phyloP scores from a whole-genome alignment of 2,888 invertebrate species.

The Scaptomyza tumidula region DNA sequence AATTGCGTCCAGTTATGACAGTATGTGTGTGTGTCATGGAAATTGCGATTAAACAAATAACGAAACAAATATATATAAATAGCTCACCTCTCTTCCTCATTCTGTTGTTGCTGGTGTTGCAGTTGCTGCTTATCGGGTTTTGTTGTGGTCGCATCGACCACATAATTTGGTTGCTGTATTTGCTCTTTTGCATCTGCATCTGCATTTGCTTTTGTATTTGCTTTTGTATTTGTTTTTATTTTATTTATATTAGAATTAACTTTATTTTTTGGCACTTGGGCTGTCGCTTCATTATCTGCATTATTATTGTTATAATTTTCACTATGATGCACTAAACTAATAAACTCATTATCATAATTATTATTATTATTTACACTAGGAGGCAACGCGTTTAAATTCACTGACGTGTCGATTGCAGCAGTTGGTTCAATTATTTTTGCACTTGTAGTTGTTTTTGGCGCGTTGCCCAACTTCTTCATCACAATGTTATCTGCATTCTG shows the following conservation, averaged over 20 bases:
- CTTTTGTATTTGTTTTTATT: constrained; percentile 31
- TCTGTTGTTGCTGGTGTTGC: constrained; percentile 23
- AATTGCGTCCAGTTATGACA: constrained; percentile 26
- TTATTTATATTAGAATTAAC: constrained; percentile 42
- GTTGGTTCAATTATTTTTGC: constrained; percentile 32
- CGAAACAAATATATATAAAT: constrained; percentile 20
- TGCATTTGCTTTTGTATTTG: constrained; percentile 9
- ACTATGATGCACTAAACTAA: constrained; percentile 54
- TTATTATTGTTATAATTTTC: constrained; percentile 32
- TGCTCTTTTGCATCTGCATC: constrained; percentile 27
- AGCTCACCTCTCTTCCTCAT: constrained; percentile 52
- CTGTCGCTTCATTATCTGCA: constrained; percentile 20
- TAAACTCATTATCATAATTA: constrained; percentile 37
- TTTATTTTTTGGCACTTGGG: constrained; percentile 63
- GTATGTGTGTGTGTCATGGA: constrained; percentile 2
- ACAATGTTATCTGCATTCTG: constrained; percentile 27
- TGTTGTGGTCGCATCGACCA: constrained; percentile 26
- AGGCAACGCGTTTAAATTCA: constrained; percentile 37
- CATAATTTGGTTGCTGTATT: constrained; percentile 26
- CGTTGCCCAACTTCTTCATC: constrained; percentile 34
- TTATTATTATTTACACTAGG: constrained; percentile 65
- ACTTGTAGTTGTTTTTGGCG: constrained; percentile 42
- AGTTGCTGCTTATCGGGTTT: constrained; percentile 24
- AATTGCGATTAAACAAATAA: constrained; percentile 24
- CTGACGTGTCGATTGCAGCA: constrained; percentile 67